Conservation (phyloP, 2,797 vertebrate genomes). For the Artibeus jamaicensis region DNA sequence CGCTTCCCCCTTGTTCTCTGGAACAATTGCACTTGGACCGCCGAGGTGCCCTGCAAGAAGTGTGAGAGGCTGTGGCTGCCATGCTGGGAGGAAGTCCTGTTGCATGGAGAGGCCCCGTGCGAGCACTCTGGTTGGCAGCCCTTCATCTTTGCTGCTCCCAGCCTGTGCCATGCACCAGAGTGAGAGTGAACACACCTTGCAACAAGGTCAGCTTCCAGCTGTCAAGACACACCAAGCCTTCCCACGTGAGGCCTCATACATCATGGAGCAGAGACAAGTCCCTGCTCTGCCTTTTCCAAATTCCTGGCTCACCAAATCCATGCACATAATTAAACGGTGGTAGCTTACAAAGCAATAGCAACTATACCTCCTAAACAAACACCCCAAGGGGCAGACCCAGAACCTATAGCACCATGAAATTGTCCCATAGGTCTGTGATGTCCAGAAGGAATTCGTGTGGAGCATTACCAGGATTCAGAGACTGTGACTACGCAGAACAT, state of each 20-base stretch:
- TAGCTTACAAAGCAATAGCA: too few species aligned
- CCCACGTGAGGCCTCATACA: neutral
- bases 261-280: neutral
- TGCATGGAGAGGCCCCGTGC: fast-evolving
- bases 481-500: fast-evolving
- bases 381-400: neutral
- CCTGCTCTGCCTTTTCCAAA: neutral
- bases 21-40: neutral
- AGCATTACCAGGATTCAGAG: neutral
- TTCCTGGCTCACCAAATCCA: neutral
- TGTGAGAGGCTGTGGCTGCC: fast-evolving
- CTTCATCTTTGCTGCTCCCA: neutral
- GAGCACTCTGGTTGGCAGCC: neutral
- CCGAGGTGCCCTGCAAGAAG: neutral
- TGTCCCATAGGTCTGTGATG: neutral
- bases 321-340: too few species aligned
- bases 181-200: too few species aligned
- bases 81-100: neutral
- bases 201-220: neutral
- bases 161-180: fast-evolving
- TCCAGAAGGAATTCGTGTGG: neutral
- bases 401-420: neutral
- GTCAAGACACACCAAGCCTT: neutral
- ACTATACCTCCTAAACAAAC: neutral
- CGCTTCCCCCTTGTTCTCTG: neutral